Evolutionary conservation across 2,797 vertebrate genomes (phyloP).

Genomic region (Falco peregrinus): DNA sequence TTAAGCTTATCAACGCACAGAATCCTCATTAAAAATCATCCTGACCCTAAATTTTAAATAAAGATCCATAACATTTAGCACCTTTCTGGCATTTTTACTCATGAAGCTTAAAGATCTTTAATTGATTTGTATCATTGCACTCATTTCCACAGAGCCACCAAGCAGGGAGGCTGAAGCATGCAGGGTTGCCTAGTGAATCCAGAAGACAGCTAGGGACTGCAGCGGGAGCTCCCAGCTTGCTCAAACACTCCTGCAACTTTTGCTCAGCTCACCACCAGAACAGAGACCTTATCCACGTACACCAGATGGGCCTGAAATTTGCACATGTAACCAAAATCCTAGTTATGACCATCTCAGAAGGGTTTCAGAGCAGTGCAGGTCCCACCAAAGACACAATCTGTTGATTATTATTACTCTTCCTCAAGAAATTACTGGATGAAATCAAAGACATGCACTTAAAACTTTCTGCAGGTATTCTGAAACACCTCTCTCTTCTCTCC

Average conservation of each 20-base stretch:
- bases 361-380: not conserved
- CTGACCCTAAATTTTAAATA: conserved; percentile 23
- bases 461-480: not conserved
- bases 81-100: not conserved
- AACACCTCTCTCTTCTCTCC: not conserved
- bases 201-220: not conserved
- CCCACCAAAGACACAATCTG: not conserved
- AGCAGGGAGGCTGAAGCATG: not conserved
- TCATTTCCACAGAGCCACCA: not conserved
- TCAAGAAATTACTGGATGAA: not conserved
- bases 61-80: not conserved
- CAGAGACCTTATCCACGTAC: not conserved
- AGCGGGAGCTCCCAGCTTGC: not conserved
- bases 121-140: fast-evolving
- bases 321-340: not conserved
- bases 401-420: not conserved
- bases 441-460: not conserved
- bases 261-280: not conserved
- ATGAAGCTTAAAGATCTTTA: not conserved
- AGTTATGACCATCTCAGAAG: not conserved
- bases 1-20: not conserved
- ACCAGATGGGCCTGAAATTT: not conserved
- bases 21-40: not conserved
- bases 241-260: not conserved
- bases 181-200: not conserved